Evolutionary conservation across 2,888 invertebrate genomes (phyloP), one percentile per base, ranked within the genome.

Genomic region (Drosophila leonis): DNA sequence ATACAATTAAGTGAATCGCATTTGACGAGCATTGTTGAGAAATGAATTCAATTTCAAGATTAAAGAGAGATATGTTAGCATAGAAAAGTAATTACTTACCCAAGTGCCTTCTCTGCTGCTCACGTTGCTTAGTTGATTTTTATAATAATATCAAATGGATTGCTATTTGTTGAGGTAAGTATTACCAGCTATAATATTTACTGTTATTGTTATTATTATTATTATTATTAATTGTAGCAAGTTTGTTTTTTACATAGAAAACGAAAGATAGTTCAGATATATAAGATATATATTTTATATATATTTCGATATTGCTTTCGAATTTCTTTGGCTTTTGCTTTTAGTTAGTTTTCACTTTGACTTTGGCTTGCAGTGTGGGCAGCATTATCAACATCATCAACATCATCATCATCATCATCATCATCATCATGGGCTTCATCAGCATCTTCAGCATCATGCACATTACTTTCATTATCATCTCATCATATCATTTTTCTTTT

Each of bases 341-440:
- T 59, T 31, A 78, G 78, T 85, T 72, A 71, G 61, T 74, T 80
- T 73, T 59, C 55, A 71, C 66, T 61, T 73, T 81, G 70, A 79
- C 56, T 72, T 84, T 86, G 62, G 56, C 65, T 66, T 59, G 68
- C 37, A 44, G 41, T 56, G 51, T 49, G 46, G 31, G 37, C 56
- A 46, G 65, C 48, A 66, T 78, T 56, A 65, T 56, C 54, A 76
- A 55, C 44, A 51, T 44, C 29, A 69, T 69, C 35, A 71, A 71
- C 46, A 48, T 62, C 35, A 69, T 70, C 54, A 39, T 42, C 18
- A 44, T 20, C 24, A 65, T 35, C 49, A 37, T 37, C 37, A 52
- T 27, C 33, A 65, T 27, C 48, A 39, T 29, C 39, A 31, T 44
- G 33, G 51, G 35, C 39, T 18, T 20, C 24, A 46, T 52, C 37